A percentile compares a stretch with the other conserved stretches of the same genome.
These are phyloP conservation scores for Catamblyrhynchus diadema DNA, from an alignment of 2,797 vertebrate species.

Conservation along the genomic window DNA sequence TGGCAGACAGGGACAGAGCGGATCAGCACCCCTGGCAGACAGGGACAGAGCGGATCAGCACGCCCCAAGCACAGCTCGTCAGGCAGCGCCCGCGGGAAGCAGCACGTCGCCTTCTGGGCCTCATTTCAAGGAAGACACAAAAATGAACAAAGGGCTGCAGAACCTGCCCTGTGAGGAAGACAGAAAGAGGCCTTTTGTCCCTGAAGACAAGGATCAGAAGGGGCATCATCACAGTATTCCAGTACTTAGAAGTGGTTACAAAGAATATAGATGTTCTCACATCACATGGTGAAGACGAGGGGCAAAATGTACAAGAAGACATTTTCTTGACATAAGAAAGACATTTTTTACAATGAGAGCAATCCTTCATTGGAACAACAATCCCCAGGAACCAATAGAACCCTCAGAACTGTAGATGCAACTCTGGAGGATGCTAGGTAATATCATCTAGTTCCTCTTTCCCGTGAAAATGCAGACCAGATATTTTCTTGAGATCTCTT, in stretches of 20 bases:
- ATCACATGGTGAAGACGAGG: neutral
- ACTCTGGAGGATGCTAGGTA: neutral
- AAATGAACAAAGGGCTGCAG: neutral
- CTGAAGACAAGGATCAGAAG: neutral
- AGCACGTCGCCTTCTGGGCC: accelerated
- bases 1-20: neutral
- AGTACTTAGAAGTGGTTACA: neutral
- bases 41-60: no score
- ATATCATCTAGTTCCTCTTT: neutral
- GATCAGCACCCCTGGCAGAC: no score
- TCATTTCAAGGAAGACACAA: neutral
- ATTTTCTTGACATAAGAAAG: neutral
- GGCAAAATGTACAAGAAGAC: neutral
- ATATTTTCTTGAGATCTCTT: neutral
- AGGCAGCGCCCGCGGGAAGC: neutral
- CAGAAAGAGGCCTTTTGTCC: neutral
- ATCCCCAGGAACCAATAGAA: neutral
- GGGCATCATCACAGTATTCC: neutral
- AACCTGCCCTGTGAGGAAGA: neutral
- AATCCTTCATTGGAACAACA: neutral
- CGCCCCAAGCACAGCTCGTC: no score
- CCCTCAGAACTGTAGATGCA: neutral
- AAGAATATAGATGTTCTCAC: neutral
- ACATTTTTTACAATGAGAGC: neutral
- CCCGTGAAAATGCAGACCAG: neutral